These are phyloP conservation scores for Ciconia maguari DNA, from an alignment of 2,113 vertebrate genomes.

Conservation along the genomic window DNA sequence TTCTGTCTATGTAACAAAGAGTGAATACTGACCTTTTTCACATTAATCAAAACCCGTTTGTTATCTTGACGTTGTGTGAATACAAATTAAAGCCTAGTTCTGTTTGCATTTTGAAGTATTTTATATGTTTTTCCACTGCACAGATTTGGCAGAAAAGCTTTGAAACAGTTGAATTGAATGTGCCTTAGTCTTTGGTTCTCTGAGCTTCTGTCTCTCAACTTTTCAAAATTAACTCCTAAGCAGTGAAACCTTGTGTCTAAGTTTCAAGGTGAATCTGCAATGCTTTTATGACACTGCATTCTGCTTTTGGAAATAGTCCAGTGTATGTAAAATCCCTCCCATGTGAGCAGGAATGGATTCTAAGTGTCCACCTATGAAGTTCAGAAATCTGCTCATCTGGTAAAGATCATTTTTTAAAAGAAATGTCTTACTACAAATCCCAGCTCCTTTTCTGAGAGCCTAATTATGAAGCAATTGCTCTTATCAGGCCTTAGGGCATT, in stretches of 20 bases:
- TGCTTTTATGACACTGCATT: neutral
- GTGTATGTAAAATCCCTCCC: neutral
- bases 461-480: conserved; percentile 62
- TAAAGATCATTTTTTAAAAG: conserved; percentile 27
- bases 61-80: neutral
- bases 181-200: neutral
- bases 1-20: neutral
- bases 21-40: neutral
- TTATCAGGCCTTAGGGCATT: conserved; percentile 31
- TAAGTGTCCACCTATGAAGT: neutral
- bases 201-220: neutral
- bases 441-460: conserved; percentile 24
- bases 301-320: neutral
- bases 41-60: neutral
- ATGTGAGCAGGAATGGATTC: neutral
- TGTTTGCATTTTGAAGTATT: neutral
- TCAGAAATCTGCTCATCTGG: conserved; percentile 2
- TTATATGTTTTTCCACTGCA: neutral
- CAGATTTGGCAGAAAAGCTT: neutral
- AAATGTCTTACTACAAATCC: neutral
- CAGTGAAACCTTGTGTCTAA: neutral
- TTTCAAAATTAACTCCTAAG: neutral
- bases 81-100: neutral
- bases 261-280: neutral
- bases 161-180: neutral